Base-by-base conservation (phyloP, 1,140 invertebrate genomes). In the Drosophila ercepeae region DNA sequence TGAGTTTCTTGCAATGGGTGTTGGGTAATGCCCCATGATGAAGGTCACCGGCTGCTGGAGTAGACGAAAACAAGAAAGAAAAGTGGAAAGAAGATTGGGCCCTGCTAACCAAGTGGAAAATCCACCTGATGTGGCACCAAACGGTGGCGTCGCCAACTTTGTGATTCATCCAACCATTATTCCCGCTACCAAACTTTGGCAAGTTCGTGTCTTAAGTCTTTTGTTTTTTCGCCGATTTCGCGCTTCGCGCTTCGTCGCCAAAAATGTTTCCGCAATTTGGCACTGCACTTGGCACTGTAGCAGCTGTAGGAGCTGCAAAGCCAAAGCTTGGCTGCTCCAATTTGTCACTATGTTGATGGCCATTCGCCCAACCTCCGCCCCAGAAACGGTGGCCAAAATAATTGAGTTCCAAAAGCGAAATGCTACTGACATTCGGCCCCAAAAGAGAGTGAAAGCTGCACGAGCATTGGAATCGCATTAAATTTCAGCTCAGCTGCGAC, bases 401-500 rank as follows among this genome's bases (percentile, higher is more conserved):
- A 67, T 42, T 14, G 16, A 42, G 39, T 42, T 18, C 39, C 39
- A 16, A 16, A 63, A 63, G 49, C 59, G 59, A 75, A 83, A 65
- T 41, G 58, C 29, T 32, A 50, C 68, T 88, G 83, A 86, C 82
- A 86, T 71, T 84, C 82, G 82, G 77, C 73, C 83, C 64, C 74
- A 70, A 81, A 68, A 82, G 82, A 86, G 82, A 86, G 82, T 86
- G 82, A 86, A 86, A 86, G 82, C 86, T 86, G 82, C 82, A 86
- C 82, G 83, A 86, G 59, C 36, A n/a, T 39, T 11, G 57, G 42
- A 61, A 78, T 59, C 65, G 64, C 75, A 84, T 84, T 84, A 86
- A 86, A 67, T 86, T 73, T 86, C 82, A 86, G 74, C 83, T 78
- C 81, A 86, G 82, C 81, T 76, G 78, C 72, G 54, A 81, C 83